A percentile compares a stretch with the other conserved stretches of the same genome.
Evolutionary conservation across 2,888 invertebrate genomes (phyloP).

Genomic region (Phasia obesa): DNA sequence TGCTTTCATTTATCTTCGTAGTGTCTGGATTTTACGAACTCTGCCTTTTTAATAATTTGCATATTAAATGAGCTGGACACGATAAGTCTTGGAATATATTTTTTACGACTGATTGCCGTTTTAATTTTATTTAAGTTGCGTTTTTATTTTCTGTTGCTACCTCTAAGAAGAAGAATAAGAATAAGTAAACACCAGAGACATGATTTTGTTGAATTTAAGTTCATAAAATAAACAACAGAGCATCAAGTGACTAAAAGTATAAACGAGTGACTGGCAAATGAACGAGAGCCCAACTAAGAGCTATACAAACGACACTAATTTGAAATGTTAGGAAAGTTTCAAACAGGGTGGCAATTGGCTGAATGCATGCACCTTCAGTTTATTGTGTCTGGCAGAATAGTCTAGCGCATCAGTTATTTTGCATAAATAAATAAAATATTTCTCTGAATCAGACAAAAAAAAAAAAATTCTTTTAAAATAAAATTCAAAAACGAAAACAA

Average conservation of each 20-base stretch:
- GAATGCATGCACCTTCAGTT: background rate
- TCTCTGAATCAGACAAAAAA: slow-evolving; percentile 39
- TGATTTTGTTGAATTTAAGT: slow-evolving; percentile 55
- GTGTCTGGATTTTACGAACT: slow-evolving; percentile 45
- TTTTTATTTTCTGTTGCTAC: background rate
- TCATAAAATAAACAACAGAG: slow-evolving; percentile 61
- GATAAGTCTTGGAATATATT: slow-evolving; percentile 50
- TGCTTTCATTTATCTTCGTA: slow-evolving; percentile 3
- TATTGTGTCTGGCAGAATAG: slow-evolving; percentile 14
- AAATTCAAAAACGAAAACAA: too few species aligned
- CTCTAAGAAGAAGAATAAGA: background rate
- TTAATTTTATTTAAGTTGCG: slow-evolving; percentile 39
- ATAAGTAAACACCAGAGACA: slow-evolving; percentile 32
- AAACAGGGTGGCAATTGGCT: slow-evolving; percentile 18
- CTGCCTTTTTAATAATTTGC: slow-evolving; percentile 65
- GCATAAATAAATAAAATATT: slow-evolving; percentile 53
- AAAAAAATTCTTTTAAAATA: too few species aligned
- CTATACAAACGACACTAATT: slow-evolving; percentile 53
- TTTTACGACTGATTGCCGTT: slow-evolving; percentile 20
- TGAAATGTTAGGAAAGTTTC: slow-evolving; percentile 53
- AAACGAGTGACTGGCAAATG: slow-evolving; percentile 8
- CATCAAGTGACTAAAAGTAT: slow-evolving; percentile 4
- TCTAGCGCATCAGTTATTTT: slow-evolving; percentile 29
- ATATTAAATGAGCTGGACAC: slow-evolving; percentile 71
- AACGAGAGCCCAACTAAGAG: slow-evolving; percentile 8